phyloP scores from a whole-genome alignment of 2,888 invertebrate species.

The Cremastinae sp. region DNA sequence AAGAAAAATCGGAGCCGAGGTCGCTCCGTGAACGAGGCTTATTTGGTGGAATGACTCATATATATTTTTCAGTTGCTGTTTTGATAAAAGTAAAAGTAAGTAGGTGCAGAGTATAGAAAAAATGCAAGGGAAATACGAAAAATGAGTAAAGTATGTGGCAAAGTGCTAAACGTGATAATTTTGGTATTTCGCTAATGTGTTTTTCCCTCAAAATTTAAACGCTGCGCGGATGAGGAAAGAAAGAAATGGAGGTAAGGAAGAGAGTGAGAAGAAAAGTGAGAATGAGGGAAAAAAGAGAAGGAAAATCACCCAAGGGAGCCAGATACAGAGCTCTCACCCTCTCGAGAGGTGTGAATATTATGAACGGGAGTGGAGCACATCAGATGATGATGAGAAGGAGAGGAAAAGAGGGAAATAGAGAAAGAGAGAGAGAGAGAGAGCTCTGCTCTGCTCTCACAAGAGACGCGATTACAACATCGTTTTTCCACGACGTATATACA shows the following conservation, averaged over 20 bases:
- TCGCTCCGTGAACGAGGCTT: too few species aligned
- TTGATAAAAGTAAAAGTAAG: too few species aligned
- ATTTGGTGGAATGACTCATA: too few species aligned
- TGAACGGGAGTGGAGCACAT: slow-evolving; percentile 47
- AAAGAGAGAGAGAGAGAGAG: slow-evolving; percentile 36
- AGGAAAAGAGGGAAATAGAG: slow-evolving; percentile 35
- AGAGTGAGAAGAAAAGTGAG: slow-evolving; percentile 12
- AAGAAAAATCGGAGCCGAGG: too few species aligned
- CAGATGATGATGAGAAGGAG: slow-evolving; percentile 48
- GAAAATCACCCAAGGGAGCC: slow-evolving; percentile 50
- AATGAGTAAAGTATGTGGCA: slow-evolving; percentile 45
- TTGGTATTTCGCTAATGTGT: slow-evolving; percentile 66
- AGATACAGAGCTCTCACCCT: slow-evolving; percentile 40
- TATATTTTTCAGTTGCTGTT: too few species aligned
- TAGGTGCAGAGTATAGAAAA: too few species aligned
- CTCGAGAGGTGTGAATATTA: slow-evolving; percentile 60
- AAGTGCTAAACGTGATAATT: slow-evolving; percentile 63
- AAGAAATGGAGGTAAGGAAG: slow-evolving; percentile 12
- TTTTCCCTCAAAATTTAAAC: slow-evolving; percentile 24
- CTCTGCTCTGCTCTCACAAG: slow-evolving; percentile 41
- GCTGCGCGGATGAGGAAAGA: slow-evolving; percentile 58
- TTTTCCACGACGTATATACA: not conserved
- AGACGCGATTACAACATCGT: slow-evolving; percentile 46
- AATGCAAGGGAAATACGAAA: not conserved
- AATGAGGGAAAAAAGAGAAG: slow-evolving; percentile 29